Percentiles rank a stretch among this genome's conserved stretches.
phyloP scores from a whole-genome alignment of 2,797 vertebrate species.

The Australoheros facetus region DNA sequence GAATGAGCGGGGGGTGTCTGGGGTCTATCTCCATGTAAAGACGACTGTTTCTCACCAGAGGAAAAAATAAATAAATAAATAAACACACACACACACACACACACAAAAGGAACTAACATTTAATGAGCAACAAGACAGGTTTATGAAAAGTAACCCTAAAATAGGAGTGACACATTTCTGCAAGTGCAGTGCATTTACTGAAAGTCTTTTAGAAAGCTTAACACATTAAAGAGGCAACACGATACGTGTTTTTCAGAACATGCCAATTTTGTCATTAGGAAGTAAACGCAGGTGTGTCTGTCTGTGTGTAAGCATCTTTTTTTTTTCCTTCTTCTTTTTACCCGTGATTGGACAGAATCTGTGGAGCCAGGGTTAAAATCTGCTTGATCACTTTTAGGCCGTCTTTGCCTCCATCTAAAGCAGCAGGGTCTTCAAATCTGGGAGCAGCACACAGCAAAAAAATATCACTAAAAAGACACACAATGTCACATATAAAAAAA shows the following conservation, averaged over 20 bases:
- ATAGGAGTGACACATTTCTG: constrained; percentile 21
- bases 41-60: constrained; percentile 74
- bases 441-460: neutral
- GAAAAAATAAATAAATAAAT: constrained; percentile 17
- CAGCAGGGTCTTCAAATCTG: constrained; percentile 91
- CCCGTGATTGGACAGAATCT: constrained; percentile 86
- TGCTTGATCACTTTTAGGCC: constrained; percentile 87
- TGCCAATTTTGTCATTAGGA: constrained; percentile 27
- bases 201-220: constrained; percentile 55
- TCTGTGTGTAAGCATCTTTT: neutral
- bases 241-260: constrained; percentile 65
- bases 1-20: constrained; percentile 87
- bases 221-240: constrained; percentile 62
- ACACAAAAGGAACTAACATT: constrained; percentile 23
- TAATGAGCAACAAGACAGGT: constrained; percentile 22
- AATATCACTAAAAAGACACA: neutral
- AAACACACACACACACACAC: constrained; percentile 3
- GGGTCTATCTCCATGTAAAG: constrained; percentile 94
- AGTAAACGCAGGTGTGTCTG: constrained; percentile 67
- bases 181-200: constrained; percentile 35
- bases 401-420: constrained; percentile 90
- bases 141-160: constrained; percentile 31
- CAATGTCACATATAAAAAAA: neutral
- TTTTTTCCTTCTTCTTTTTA: constrained; percentile 59
- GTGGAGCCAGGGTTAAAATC: constrained; percentile 85